Conservation (phyloP, 1,140 invertebrate species). For the Pteromalus puparum region DNA sequence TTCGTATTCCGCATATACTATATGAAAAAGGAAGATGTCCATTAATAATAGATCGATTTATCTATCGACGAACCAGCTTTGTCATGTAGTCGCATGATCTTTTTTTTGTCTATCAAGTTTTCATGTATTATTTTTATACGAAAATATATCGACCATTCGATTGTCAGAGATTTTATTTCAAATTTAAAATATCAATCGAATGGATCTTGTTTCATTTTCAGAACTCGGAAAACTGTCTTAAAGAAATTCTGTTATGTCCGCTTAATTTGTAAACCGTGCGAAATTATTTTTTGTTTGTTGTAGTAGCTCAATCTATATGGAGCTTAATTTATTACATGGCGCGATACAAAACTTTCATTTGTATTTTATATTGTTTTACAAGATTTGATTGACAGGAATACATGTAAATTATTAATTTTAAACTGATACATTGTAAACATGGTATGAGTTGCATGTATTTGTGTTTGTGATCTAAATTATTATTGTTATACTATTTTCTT, state of each 20-base stretch:
- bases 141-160: slow-evolving; percentile 32
- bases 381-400: slow-evolving; percentile 14
- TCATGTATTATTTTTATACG: slow-evolving; percentile 26
- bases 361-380: slow-evolving; percentile 24
- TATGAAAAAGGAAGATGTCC: slow-evolving; percentile 11
- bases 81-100: slow-evolving; percentile 15
- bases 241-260: not conserved
- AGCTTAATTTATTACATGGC: slow-evolving; percentile 15
- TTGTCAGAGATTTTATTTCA: slow-evolving; percentile 22
- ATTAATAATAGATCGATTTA: slow-evolving; percentile 9
- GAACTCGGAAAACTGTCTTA: not conserved
- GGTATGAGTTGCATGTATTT: slow-evolving; percentile 41
- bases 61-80: slow-evolving; percentile 29
- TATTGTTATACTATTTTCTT: slow-evolving; percentile 11
- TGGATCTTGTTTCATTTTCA: slow-evolving; percentile 13
- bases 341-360: slow-evolving; percentile 11
- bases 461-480: slow-evolving; percentile 36
- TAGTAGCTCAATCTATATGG: slow-evolving; percentile 5
- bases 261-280: slow-evolving; percentile 5
- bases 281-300: slow-evolving; percentile 17
- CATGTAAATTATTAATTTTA: slow-evolving; percentile 35
- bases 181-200: slow-evolving; percentile 17
- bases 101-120: slow-evolving; percentile 30
- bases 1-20: not conserved
- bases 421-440: slow-evolving; percentile 47